Evolutionary conservation across 2,113 vertebrate species (phyloP), one percentile per base, ranked within the genome.

Genomic region (Fregetta grallaria): DNA sequence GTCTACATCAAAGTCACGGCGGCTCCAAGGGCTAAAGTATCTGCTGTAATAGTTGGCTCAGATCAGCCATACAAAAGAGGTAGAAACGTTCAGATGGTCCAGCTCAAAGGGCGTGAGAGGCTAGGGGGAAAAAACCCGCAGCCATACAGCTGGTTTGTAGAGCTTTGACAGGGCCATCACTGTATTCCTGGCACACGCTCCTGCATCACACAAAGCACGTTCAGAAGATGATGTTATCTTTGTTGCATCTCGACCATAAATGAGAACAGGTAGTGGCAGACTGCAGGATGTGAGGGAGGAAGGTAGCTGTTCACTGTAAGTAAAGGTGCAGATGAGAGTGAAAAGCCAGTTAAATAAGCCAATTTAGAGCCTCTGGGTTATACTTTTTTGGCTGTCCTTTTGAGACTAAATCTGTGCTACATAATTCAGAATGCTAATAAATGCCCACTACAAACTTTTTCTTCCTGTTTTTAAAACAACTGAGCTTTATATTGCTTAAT

Each of bases 151-250:
- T 97, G 94, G 94, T 94, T 91, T 80, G 80, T 88, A 20, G 66
- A 91, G 92, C 94, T 83, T 15, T 80, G 92, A 88, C 93, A 76
- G 76, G 82, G 86, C 88, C 86, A 53, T 70, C 80, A 15, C 94
- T 81, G 80, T 94, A 97, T 94, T 96, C 94, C 89, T 95, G 89
- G 94, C 93, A 97, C 73, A 97, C 49, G 17, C 58, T 92, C 75
- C 86, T 83, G 67, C 65, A 96, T 96, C 95, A 80, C 78, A 92
- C 93, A 95, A 73, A 92, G 58, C 74, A 91, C 58, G 47, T 94
- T 82, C 74, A 83, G 92, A 90, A 94, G 83, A 96, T 78, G 92
- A 89, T 83, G 73, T 81, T 94, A 96, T 82, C 78, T 97, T 58
- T n/a, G 70, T 67, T 93, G 81, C 71, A 92, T 74, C 89, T 62